Evolutionary conservation across 2,888 invertebrate species (phyloP).

Genomic region (Protophormia terraenovae): DNA sequence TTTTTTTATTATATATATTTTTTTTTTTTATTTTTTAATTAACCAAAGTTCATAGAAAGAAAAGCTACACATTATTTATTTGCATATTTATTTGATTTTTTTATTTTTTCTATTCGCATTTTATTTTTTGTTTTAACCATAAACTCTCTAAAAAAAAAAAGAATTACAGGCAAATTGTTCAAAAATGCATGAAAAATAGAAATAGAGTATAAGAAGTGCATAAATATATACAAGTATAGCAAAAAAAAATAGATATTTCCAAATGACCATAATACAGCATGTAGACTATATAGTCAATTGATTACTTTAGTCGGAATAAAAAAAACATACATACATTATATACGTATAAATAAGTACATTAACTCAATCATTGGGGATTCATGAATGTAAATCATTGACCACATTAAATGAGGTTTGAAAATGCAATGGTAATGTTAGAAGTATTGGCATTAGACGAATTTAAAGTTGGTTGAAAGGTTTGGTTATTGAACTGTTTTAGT

Average conservation of each 20-base stretch:
- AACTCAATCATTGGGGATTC: conserved; percentile 25
- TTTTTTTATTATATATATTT: too few species aligned
- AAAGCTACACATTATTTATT: conserved; percentile 53
- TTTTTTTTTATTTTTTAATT: conserved; percentile 51
- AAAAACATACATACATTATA: too few species aligned
- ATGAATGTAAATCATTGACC: conserved; percentile 39
- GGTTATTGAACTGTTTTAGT: too few species aligned
- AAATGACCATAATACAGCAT: conserved; percentile 17
- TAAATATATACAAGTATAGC: neutral
- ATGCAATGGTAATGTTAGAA: neutral
- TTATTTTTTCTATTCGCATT: neutral
- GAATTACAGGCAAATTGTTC: conserved; percentile 60
- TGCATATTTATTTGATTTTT: conserved; percentile 26
- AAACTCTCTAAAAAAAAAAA: conserved; percentile 42
- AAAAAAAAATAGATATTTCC: neutral
- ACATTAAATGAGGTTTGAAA: conserved; percentile 44
- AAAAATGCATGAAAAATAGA: conserved; percentile 64
- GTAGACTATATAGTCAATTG: conserved; percentile 52
- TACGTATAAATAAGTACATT: neutral
- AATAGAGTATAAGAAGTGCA: conserved; percentile 58
- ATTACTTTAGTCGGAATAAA: conserved; percentile 54
- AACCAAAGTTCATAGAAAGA: conserved; percentile 58
- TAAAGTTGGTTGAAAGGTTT: too few species aligned
- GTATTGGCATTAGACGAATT: neutral
- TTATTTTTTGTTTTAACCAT: conserved; percentile 34